phyloP scores from a whole-genome alignment of 2,113 vertebrate genomes.

The Grantiella picta region DNA sequence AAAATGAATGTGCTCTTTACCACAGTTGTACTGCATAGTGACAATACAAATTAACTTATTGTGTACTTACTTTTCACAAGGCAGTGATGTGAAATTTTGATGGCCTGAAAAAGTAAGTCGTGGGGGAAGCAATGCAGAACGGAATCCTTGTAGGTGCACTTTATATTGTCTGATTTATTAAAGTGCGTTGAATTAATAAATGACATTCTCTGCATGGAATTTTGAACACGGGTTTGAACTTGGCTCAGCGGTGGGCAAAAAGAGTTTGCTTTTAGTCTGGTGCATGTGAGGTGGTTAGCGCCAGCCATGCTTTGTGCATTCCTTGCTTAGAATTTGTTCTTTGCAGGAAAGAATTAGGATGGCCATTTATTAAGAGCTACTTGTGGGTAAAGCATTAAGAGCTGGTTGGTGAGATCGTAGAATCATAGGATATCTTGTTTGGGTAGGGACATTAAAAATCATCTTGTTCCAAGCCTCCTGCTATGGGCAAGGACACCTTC shows the following conservation, averaged over 20 bases:
- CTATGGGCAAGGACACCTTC: neutral
- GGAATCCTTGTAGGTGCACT: slow-evolving; percentile 32
- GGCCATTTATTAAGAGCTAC: neutral
- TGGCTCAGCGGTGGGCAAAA: neutral
- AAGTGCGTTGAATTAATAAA: slow-evolving; percentile 48
- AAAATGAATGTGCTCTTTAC: slow-evolving; percentile 86
- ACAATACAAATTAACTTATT: slow-evolving; percentile 86
- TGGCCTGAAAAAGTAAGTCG: slow-evolving; percentile 66
- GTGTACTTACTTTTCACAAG: slow-evolving; percentile 80
- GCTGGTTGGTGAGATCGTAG: neutral
- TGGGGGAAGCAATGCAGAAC: neutral
- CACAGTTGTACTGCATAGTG: slow-evolving; percentile 72
- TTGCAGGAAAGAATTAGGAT: neutral
- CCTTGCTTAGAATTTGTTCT: neutral
- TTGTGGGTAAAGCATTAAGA: neutral
- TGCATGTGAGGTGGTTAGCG: neutral
- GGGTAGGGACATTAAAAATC: neutral
- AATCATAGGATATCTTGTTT: neutral
- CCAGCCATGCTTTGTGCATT: neutral
- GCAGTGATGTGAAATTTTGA: slow-evolving; percentile 79
- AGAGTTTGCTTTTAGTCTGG: neutral
- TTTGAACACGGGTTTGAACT: neutral
- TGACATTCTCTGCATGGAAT: neutral
- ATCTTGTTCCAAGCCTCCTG: neutral
- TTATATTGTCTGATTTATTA: slow-evolving; percentile 42